Evolutionary conservation across 2,113 vertebrate genomes (phyloP), one percentile per base, ranked within the genome.

Genomic region (Dolichotis patagonum): DNA sequence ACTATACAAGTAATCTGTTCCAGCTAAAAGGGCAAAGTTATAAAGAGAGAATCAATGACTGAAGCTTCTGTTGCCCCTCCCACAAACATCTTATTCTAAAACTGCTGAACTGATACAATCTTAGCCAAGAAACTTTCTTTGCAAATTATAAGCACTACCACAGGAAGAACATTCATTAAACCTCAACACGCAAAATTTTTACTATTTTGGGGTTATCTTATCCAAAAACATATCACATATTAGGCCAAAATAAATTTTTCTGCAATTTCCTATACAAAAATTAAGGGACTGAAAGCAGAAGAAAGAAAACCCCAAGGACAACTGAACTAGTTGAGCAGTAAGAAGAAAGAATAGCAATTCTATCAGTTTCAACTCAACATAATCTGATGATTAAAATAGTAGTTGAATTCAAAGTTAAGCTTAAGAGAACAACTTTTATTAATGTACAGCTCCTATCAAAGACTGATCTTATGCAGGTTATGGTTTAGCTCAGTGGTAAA

Each of bases 1-100:
- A 9, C 98, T 11, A 90, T 1, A 65, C 97, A 97, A 98, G 98
- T 98, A 98, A 99, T 98, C 98, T 95, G 98, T 97, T 98, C 97
- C 96, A 89, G 97, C 98, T 97, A 98, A 99, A 99, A 99, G 98
- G 99, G 99, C 99, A 99, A 97, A 97, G 97, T 98, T 98, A 98
- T 98, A 98, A 98, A 98, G 98, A 98, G 85, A 97, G 98, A 98
- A 99, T 99, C 99, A 98, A 99, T 99, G 99, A 96, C 96, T 38
- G 4, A 75, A 96, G 98, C 97, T 65, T 63, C 85, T 71, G 43
- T 94, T 24, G 46, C 96, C 97, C 97, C 98, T 97, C 97, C 98
- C 96, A 75, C 90, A 91, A 91, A 94, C 60, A 69, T 67, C 98
- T 98, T 98, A 93, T 92, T 97, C 92, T 60, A 81, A 93, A 95